These are phyloP conservation scores for Acleris holmiana DNA, from an alignment of 2,888 invertebrate genomes.

Conservation along the genomic window DNA sequence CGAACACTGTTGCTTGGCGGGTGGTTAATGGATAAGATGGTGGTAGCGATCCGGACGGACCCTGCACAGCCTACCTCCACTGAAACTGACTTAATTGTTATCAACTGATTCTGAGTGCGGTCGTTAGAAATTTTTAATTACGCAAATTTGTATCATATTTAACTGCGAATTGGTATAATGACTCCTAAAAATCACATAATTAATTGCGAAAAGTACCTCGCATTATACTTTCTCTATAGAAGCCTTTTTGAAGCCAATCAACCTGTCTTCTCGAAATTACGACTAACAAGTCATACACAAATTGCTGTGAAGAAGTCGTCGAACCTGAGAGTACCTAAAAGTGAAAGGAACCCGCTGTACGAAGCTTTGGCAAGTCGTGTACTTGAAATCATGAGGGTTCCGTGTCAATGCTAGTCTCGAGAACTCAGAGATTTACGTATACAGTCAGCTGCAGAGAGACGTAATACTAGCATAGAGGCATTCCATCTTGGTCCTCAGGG, in stretches of 20 bases:
- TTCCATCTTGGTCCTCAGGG: too few relatives aligned
- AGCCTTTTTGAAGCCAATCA: conserved; percentile 26
- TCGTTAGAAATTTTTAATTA: too few relatives aligned
- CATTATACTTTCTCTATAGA: conserved; percentile 28
- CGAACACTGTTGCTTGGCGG: too few relatives aligned
- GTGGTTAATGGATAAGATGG: too few relatives aligned
- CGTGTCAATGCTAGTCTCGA: background rate
- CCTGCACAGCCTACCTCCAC: too few relatives aligned
- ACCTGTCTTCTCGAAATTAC: conserved; percentile 25
- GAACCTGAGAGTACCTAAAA: conserved; percentile 50
- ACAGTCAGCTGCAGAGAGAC: too few relatives aligned
- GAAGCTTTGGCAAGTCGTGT: conserved; percentile 23
- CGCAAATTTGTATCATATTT: too few relatives aligned
- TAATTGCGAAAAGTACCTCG: conserved; percentile 9
- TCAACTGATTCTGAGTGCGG: too few relatives aligned
- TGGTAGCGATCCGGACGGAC: too few relatives aligned
- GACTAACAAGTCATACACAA: conserved; percentile 39
- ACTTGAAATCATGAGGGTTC: conserved; percentile 15
- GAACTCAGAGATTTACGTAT: background rate
- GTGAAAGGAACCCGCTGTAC: conserved; percentile 53
- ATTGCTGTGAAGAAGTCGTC: conserved; percentile 43
- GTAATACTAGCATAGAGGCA: too few relatives aligned
- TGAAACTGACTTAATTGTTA: too few relatives aligned
- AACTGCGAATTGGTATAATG: too few relatives aligned
- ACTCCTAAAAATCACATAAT: background rate